phyloP scores from a whole-genome alignment of 2,797 vertebrate species.

The Hapalemur alaotrensis region DNA sequence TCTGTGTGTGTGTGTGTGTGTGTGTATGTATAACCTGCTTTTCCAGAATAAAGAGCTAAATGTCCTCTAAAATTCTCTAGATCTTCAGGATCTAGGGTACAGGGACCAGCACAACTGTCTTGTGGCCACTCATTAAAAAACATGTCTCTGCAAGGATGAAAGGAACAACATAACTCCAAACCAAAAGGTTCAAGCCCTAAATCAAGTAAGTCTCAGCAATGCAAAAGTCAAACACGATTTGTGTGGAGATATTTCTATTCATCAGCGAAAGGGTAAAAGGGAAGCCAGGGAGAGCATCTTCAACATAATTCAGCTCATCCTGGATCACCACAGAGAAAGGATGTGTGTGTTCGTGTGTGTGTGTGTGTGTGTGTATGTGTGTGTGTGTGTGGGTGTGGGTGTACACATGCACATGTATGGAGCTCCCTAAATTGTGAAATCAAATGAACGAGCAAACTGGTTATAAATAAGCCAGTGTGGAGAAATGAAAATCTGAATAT shows the following conservation, averaged over 20 bases:
- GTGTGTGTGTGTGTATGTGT: not conserved
- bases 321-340: not conserved
- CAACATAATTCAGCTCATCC: not conserved
- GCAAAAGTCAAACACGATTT: not conserved
- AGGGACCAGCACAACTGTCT: not conserved
- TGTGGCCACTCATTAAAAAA: not conserved
- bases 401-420: rapidly evolving
- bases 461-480: not conserved
- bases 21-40: not conserved
- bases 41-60: not conserved
- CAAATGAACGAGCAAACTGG: not conserved
- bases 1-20: rapidly evolving
- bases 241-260: not conserved
- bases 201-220: not conserved
- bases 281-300: not conserved
- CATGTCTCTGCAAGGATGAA: not conserved
- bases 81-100: not conserved
- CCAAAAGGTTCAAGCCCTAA: not conserved
- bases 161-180: not conserved
- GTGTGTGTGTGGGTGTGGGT: too few relatives aligned
- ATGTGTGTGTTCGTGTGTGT: rapidly evolving
- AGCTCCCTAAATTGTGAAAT: not conserved
- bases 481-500: not conserved
- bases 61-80: not conserved
- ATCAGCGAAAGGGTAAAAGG: not conserved